Evolutionary conservation across 2,797 vertebrate genomes (phyloP), one percentile per base, ranked within the genome.

Genomic region (Leptatherina wallacei): DNA sequence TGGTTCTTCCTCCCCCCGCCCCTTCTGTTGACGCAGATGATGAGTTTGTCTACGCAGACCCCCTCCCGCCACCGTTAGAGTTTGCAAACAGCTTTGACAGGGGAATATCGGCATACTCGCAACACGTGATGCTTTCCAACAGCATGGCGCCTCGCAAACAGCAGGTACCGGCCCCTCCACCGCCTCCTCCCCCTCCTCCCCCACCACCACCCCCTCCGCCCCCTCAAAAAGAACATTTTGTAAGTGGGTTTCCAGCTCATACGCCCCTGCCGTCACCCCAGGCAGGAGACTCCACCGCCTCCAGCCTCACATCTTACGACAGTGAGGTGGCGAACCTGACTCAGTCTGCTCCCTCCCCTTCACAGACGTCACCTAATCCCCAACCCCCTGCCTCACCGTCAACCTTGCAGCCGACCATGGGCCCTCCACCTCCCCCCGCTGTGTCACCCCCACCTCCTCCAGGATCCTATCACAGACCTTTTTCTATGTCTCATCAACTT

Each of bases 271-370:
- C 89, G 20, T 94, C 94, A 2, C 94, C 95, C 1, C 94, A 96
- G 79, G 84, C 96, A 2, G 93, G 96, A 24, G 97, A 98, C 89
- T 98, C 97, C 74, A 97, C 97, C 0, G 93, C 96, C 3, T 97
- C 97, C 51, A 97, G 97, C 91, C 94, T 98, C 75, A 97, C 97
- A 0, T 97, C 97, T 4, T 98, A 98, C 3, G 97, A 98, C 88
- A 98, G 97, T 6, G 97, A 98, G 84, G 97, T 97, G 76, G 97
- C 97, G n/a, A 97, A 96, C 52, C 88, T 98, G 73, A 98, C 97
- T 60, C 96, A 97, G 83, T 95, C 95, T 0, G 93, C 87, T 27
- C 92, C 88, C 0, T 92, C 94, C 3, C 94, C 94, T 3, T 93
- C 92, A 6, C 84, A 93, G 56, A 92, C 90, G 0, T 94, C 94